Percentiles rank a stretch among this genome's conserved stretches.
Evolutionary conservation across 2,888 invertebrate species (phyloP).

Genomic region (Agonum fuliginosum): DNA sequence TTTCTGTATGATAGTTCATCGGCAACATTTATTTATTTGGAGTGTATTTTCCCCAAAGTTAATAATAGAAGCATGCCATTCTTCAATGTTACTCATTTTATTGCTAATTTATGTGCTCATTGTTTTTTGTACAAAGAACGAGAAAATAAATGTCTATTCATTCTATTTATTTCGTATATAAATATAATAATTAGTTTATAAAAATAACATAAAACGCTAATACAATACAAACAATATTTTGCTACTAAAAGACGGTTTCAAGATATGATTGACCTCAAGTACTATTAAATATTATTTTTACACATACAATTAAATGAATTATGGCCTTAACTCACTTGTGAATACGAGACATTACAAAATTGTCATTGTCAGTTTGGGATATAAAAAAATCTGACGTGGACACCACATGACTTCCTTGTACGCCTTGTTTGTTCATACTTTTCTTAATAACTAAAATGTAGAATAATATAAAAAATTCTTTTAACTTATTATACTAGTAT

Average conservation of each 20-base stretch:
- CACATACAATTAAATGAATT: constrained; percentile 36
- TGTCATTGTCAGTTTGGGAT: no score
- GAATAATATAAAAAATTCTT: no score
- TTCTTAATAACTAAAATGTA: no score
- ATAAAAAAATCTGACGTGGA: no score
- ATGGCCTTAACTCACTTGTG: constrained; percentile 19
- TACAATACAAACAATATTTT: constrained; percentile 35
- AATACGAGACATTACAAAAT: no score
- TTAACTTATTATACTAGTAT: no score
- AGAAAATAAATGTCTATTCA: constrained; percentile 35
- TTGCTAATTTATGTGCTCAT: constrained; percentile 32
- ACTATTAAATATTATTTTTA: constrained; percentile 46
- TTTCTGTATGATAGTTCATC: constrained; percentile 78
- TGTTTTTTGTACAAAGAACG: constrained; percentile 13
- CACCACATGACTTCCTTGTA: no score
- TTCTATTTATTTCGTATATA: constrained; percentile 53
- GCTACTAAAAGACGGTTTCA: constrained; percentile 21
- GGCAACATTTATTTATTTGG: constrained; percentile 96
- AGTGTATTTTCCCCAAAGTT: constrained; percentile 97
- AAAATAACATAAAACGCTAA: constrained; percentile 57
- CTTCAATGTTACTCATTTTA: constrained; percentile 68
- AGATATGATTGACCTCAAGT: constrained; percentile 20
- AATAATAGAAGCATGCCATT: constrained; percentile 81
- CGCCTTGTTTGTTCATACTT: no score
- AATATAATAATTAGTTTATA: constrained; percentile 59